These are phyloP conservation scores for Oxystoma pomonae DNA, from an alignment of 2,888 invertebrate genomes.

Conservation along the genomic window DNA sequence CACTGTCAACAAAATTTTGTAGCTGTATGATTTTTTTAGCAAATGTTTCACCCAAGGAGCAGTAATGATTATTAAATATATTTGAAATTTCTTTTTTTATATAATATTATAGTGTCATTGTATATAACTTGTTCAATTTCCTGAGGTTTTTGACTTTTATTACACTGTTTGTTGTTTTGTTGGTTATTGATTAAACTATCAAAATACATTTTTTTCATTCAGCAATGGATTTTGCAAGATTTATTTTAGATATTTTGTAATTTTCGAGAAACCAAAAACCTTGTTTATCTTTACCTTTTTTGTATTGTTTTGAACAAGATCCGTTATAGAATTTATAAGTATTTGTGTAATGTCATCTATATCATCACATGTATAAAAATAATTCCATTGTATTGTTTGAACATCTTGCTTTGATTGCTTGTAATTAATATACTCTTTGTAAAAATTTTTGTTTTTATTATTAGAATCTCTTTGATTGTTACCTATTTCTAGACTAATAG, in stretches of 20 bases:
- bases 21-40: neutral
- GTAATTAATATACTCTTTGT: neutral
- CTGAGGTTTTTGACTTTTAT: neutral
- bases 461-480: neutral
- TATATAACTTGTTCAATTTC: neutral
- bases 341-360: neutral
- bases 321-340: neutral
- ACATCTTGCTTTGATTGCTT: neutral
- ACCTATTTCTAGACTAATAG: neutral
- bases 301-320: neutral
- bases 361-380: neutral
- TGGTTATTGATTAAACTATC: neutral
- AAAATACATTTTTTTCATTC: neutral
- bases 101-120: neutral
- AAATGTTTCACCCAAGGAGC: neutral
- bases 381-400: neutral
- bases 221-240: neutral
- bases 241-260: neutral
- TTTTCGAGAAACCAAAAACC: neutral
- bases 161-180: neutral
- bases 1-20: neutral
- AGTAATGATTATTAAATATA: neutral
- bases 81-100: neutral
- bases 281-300: neutral
- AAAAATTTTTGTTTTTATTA: neutral